Evolutionary conservation across 2,113 vertebrate genomes (phyloP).

Genomic region (Pogona vitticeps): DNA sequence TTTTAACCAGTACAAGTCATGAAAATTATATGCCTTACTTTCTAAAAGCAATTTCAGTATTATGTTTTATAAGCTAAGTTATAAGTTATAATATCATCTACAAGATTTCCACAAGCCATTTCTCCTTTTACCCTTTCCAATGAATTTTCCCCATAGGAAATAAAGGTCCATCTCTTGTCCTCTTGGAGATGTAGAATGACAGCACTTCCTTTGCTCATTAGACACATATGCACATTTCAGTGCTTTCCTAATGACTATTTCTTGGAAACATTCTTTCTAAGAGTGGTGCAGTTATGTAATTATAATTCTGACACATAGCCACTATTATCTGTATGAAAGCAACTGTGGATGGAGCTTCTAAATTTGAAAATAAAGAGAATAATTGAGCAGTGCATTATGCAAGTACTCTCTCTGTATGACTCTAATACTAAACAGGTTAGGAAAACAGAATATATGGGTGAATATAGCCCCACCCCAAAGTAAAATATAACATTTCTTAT

Average conservation of each 20-base stretch:
- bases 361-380: slow-evolving; percentile 2
- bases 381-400: neutral
- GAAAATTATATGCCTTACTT: neutral
- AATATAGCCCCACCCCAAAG: neutral
- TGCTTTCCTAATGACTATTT: neutral
- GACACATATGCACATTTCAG: neutral
- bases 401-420: neutral
- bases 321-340: neutral
- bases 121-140: neutral
- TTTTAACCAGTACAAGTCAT: neutral
- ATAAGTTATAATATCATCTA: neutral
- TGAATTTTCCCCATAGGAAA: neutral
- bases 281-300: neutral
- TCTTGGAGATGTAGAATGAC: accelerated
- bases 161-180: neutral
- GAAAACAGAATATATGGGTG: neutral
- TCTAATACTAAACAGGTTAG: slow-evolving; percentile 16
- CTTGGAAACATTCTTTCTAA: neutral
- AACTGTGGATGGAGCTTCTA: neutral
- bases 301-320: neutral
- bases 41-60: neutral
- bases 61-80: neutral
- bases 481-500: neutral
- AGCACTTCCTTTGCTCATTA: neutral
- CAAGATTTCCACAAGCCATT: neutral